Evolutionary conservation across 2,797 vertebrate species (phyloP).

Genomic region (Spinus olivaceus): DNA sequence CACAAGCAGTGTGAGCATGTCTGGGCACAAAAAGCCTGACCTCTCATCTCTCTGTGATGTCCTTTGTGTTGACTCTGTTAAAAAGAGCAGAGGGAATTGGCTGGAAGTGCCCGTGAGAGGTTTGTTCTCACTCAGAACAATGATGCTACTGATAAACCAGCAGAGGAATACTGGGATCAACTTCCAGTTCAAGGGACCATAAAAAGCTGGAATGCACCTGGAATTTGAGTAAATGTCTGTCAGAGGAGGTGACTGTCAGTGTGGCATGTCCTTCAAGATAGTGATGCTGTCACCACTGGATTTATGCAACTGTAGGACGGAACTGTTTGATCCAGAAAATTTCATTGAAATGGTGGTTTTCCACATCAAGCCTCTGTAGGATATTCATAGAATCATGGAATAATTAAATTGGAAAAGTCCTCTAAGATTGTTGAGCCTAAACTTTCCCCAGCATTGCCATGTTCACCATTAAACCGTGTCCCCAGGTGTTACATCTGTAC

Average conservation of each 20-base stretch:
- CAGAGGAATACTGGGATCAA: neutral
- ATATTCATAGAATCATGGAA: neutral
- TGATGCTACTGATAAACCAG: neutral
- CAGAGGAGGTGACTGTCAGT: neutral
- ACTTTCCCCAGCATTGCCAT: neutral
- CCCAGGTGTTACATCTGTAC: neutral
- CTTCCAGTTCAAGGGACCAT: neutral
- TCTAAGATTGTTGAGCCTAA: neutral
- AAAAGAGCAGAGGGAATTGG: neutral
- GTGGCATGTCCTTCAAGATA: neutral
- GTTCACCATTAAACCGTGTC: neutral
- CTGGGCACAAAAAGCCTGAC: neutral
- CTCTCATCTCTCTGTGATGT: neutral
- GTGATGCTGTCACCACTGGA: neutral
- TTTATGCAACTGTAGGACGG: neutral
- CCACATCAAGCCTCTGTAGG: neutral
- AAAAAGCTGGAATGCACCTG: neutral
- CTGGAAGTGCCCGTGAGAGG: neutral
- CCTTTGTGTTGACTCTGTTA: neutral
- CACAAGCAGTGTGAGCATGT: fast-evolving
- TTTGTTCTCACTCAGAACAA: neutral
- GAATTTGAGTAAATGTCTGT: neutral
- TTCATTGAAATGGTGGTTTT: neutral
- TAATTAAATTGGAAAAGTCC: neutral
- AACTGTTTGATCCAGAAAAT: neutral